A percentile compares a stretch with the other conserved stretches of the same genome.
These are phyloP conservation scores for Puma concolor DNA, from an alignment of 2,113 vertebrate genomes.

Conservation along the genomic window DNA sequence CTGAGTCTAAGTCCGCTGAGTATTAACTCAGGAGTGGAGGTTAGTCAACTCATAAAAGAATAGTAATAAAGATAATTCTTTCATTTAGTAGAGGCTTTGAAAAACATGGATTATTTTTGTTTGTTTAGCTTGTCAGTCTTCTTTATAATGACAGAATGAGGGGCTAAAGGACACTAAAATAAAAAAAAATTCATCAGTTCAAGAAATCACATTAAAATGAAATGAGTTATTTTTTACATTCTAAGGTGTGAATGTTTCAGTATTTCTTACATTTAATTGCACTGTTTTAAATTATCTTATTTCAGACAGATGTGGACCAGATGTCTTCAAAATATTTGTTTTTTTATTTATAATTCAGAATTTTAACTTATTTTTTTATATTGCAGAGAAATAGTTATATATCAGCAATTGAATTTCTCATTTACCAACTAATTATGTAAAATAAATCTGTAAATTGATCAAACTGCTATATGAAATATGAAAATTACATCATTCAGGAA, in stretches of 20 bases:
- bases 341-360: constrained; percentile 85
- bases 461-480: constrained; percentile 84
- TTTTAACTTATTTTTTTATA: constrained; percentile 82
- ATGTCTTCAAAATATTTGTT: constrained; percentile 85
- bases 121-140: constrained; percentile 39
- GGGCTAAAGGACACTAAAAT: constrained; percentile 55
- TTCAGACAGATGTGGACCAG: constrained; percentile 86
- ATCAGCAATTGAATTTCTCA: constrained; percentile 80
- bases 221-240: constrained; percentile 71
- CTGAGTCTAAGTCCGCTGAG: constrained; percentile 43
- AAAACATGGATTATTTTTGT: constrained; percentile 55
- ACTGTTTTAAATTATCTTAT: constrained; percentile 84
- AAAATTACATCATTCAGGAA: constrained; percentile 87
- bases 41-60: constrained; percentile 48
- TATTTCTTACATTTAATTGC: constrained; percentile 83
- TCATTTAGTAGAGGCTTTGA: constrained; percentile 35
- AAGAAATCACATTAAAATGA: constrained; percentile 69
- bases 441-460: constrained; percentile 85
- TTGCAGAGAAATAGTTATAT: constrained; percentile 80
- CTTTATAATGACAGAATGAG: constrained; percentile 64
- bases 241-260: constrained; percentile 83
- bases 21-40: constrained; percentile 43
- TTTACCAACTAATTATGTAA: constrained; percentile 82
- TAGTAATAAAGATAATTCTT: constrained; percentile 35
- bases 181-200: constrained; percentile 52